Evolutionary conservation across 2,797 vertebrate genomes (phyloP).

Genomic region (Muscicapa comitata): DNA sequence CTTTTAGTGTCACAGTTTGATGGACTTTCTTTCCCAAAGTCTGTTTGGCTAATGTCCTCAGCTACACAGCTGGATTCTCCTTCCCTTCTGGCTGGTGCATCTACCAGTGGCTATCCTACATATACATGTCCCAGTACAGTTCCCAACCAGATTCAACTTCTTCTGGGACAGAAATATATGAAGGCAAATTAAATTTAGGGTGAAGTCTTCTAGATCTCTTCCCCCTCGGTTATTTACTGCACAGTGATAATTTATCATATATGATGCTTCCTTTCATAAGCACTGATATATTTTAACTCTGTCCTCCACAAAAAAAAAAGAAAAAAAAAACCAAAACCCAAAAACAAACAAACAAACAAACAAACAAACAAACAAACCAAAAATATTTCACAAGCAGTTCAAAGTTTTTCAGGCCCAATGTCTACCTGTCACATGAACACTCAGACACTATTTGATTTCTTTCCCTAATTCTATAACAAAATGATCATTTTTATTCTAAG

Average conservation of each 20-base stretch:
- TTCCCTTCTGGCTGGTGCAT: neutral
- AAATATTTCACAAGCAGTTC: neutral
- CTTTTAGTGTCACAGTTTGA: neutral
- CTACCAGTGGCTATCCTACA: neutral
- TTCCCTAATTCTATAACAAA: neutral
- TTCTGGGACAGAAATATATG: neutral
- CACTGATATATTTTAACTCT: neutral
- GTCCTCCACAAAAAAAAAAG: neutral
- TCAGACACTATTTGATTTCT: neutral
- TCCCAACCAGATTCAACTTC: neutral
- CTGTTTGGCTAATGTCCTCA: neutral
- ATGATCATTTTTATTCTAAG: neutral
- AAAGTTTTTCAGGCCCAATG: neutral
- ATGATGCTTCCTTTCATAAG: neutral
- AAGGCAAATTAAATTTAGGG: neutral
- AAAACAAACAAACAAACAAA: neutral
- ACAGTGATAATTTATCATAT: neutral
- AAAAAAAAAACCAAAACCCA: too few relatives aligned
- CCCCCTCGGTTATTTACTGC: neutral
- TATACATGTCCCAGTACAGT: rapidly evolving
- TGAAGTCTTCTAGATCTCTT: neutral
- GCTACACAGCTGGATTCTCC: neutral
- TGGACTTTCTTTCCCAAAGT: neutral
- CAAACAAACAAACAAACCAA: too few relatives aligned
- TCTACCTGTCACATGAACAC: neutral